Evolutionary conservation across 2,888 invertebrate species (phyloP).

Genomic region (Conomelus anceps): DNA sequence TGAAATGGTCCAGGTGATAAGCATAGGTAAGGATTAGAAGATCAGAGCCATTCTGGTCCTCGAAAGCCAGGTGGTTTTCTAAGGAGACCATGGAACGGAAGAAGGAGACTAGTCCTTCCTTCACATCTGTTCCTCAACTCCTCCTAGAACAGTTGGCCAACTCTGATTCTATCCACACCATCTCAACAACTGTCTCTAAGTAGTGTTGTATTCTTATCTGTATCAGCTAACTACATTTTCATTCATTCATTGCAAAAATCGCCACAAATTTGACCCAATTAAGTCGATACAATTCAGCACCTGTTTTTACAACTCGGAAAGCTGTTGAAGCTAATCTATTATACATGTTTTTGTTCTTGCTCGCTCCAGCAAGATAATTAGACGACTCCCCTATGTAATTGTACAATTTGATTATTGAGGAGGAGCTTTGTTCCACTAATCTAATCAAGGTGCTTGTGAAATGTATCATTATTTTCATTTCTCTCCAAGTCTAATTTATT

Average conservation of each 20-base stretch:
- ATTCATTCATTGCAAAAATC: neutral
- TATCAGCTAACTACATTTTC: neutral
- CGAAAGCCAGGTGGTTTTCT: neutral
- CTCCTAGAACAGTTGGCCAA: neutral
- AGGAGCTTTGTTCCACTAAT: neutral
- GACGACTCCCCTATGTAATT: neutral
- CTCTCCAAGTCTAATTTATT: neutral
- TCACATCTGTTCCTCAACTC: neutral
- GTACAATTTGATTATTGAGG: neutral
- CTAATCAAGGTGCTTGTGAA: neutral
- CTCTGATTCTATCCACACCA: neutral
- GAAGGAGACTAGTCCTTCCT: no score
- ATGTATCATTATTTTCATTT: neutral
- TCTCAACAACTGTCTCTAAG: neutral
- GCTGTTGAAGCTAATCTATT: neutral
- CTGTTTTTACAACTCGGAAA: neutral
- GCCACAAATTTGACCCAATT: neutral
- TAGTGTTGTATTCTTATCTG: neutral
- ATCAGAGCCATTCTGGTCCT: neutral
- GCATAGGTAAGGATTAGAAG: neutral
- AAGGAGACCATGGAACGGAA: neutral
- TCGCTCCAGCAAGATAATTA: neutral
- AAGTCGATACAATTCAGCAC: neutral
- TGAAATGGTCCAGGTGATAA: neutral
- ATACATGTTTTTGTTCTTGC: neutral